Evolutionary conservation across 1,140 invertebrate genomes (phyloP), one percentile per base, ranked within the genome.

Genomic region (Sycophaga agraensis): DNA sequence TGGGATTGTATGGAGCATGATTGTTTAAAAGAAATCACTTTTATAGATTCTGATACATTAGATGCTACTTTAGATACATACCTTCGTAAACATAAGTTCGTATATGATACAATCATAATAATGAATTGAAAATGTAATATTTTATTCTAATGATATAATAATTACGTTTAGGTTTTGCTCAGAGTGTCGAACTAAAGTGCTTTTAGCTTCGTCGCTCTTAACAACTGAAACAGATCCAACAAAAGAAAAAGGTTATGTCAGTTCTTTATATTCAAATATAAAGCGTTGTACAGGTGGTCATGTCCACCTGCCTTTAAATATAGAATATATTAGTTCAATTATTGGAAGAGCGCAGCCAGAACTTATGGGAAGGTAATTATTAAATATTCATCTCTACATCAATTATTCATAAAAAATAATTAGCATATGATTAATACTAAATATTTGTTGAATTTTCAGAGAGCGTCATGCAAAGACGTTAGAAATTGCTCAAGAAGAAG

Each of bases 401-500:
- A n/a, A n/a, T n/a, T n/a, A n/a, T 16, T 28, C 28, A 14, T 24
- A 7, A 12, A n/a, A 24, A 4, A 45, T 37, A 35, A 34, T 34
- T 34, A 35, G 35, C 28, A 31, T 31, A 31, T 6, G 11, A 39
- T 24, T 65, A 39, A 63, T 49, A 63, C n/a, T n/a, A n/a, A n/a
- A n/a, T n/a, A n/a, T n/a, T n/a, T 48, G 72, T 71, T 59, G 40
- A 81, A 82, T 75, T 82, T 80, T 63, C 65, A 85, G 93, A 56
- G 94, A 97, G 77, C 84, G 94, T 51, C 94, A 97, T 80, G 94
- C 94, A 1, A 97, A 96, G 81, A 96, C 94, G 8, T 77, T 96
- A 64, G 94, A 96, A 83, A 94, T 96, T 70, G 94, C 94, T 68
- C 94, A 97, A 81, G 93, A 96, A 79, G 94, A 97, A 82, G 93